These are phyloP conservation scores for Eilema depressum DNA, from an alignment of 2,888 invertebrate genomes.

Conservation along the genomic window DNA sequence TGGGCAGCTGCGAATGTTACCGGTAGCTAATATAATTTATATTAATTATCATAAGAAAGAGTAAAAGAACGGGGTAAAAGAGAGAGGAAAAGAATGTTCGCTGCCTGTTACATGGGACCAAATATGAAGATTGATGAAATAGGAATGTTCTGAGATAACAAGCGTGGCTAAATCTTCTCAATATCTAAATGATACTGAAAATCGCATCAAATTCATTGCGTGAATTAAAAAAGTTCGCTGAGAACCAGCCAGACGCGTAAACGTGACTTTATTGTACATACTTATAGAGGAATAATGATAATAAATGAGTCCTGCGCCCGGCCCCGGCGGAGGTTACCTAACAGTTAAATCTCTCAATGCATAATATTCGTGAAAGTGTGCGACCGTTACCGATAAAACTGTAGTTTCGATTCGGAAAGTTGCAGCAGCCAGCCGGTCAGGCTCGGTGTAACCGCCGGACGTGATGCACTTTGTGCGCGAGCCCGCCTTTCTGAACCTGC, in stretches of 20 bases:
- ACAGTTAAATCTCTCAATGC: constrained; percentile 31
- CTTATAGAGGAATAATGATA: neutral
- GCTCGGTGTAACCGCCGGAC: neutral
- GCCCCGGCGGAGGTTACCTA: constrained; percentile 1
- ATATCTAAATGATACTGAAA: too few relatives aligned
- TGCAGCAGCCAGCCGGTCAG: constrained; percentile 16
- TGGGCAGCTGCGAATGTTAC: neutral
- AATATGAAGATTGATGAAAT: too few relatives aligned
- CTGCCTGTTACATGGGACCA: too few relatives aligned
- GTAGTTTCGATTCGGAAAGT: constrained; percentile 20
- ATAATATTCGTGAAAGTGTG: constrained; percentile 41
- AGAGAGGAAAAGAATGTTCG: too few relatives aligned
- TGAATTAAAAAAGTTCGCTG: neutral
- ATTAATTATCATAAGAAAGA: too few relatives aligned
- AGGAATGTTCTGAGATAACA: too few relatives aligned
- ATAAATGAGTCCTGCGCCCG: neutral
- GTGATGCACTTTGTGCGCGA: neutral
- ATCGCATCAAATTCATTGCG: too few relatives aligned
- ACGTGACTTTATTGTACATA: neutral
- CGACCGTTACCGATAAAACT: constrained; percentile 25
- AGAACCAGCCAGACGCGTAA: neutral
- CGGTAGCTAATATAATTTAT: neutral
- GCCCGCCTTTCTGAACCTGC: constrained; percentile 16
- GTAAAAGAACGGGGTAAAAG: too few relatives aligned
- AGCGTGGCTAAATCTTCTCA: too few relatives aligned